Conservation (phyloP, 2,888 invertebrate species). For the Phytoseiulus persimilis region DNA sequence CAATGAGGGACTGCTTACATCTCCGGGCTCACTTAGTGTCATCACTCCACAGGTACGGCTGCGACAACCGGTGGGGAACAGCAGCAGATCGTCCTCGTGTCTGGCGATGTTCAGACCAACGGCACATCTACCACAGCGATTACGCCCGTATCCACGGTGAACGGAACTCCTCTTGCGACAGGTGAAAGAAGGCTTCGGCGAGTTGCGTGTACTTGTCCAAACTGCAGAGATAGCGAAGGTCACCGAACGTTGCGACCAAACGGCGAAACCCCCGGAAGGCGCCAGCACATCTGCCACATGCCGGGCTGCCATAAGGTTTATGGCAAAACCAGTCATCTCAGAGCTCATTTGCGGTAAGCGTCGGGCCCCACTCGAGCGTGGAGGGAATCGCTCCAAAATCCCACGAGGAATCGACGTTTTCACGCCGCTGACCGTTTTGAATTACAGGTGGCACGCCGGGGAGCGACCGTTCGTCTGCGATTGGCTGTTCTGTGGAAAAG, state of each 20-base stretch:
- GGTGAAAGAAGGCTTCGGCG: constrained; percentile 59
- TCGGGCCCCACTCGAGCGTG: not conserved
- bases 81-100: constrained; percentile 36
- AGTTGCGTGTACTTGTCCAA: constrained; percentile 94
- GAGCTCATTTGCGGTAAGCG: constrained; percentile 15
- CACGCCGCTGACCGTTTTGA: no score
- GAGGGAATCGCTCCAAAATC: not conserved
- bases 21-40: not conserved
- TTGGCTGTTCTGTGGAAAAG: constrained; percentile 35
- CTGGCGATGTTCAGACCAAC: constrained; percentile 30
- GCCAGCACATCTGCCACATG: constrained; percentile 32
- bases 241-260: constrained; percentile 14
- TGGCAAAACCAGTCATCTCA: constrained; percentile 24
- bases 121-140: constrained; percentile 7
- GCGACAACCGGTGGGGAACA: not conserved
- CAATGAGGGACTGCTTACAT: not conserved
- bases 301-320: constrained; percentile 20
- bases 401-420: no score
- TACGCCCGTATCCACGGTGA: constrained; percentile 13
- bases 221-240: constrained; percentile 79
- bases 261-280: constrained; percentile 17
- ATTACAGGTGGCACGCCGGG: constrained; percentile 24
- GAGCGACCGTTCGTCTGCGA: constrained; percentile 32
- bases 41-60: not conserved
- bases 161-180: constrained; percentile 29